Evolutionary conservation across 1,140 invertebrate genomes (phyloP), one percentile per base, ranked within the genome.

Genomic region (Zaprionus ghesquierei): DNA sequence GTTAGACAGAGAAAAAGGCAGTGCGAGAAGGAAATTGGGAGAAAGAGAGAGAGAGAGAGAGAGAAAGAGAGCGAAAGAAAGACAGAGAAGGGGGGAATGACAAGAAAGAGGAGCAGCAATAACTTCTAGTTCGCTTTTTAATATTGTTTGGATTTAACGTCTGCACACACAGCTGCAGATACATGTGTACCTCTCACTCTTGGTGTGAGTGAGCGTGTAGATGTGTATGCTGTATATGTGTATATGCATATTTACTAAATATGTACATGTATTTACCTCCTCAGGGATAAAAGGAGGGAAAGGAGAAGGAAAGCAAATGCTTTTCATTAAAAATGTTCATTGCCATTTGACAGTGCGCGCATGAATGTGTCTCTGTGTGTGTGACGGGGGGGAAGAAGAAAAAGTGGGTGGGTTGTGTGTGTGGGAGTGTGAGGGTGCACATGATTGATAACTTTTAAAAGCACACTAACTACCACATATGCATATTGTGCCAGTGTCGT

Each of bases 81-180:
- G 35, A 15, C n/a, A 9, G 35, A 25, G 27, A 29, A 29, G 12
- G 29, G 9, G 10, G n/a, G 22, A 13, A 15, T 10, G 50, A 35
- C 12, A 20, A 35, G 51, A 31, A 44, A 44, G 20, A 25, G 31
- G 51, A 38, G 44, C 44, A 61, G 81, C 77, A 85, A 85, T 85
- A 80, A 80, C 77, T 80, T 86, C 82, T 86, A 86, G 81, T 81
- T 87, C 81, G 62, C 64, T 77, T 82, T 81, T 87, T 81, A 86
- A 86, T 87, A 86, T 81, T 86, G 78, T 79, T 87, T 71, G 78
- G 44, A 81, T 60, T 44, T 27, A 23, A 61, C 50, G 33, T 44
- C 27, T 35, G 27, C 65, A 69, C 50, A 64, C 33, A 64, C 46
- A 62, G 3, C 22, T 8, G 22, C 27, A 33, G 8, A 18, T 5